Base-by-base conservation (phyloP, 2,888 invertebrate genomes). In the Macrosiphum euphorbiae region DNA sequence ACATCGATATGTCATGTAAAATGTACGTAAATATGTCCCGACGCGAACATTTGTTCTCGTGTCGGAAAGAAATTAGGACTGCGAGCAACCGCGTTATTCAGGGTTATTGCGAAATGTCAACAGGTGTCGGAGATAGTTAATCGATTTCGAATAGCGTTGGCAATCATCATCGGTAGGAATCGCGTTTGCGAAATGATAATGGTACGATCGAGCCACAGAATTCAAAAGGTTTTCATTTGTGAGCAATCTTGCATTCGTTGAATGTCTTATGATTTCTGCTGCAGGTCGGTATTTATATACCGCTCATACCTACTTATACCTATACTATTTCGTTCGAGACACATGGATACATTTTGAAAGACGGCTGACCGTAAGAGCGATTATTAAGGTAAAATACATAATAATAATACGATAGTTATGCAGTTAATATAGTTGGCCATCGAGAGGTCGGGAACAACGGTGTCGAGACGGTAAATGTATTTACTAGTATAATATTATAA, bases 101-200 rank as follows among this genome's bases (percentile, higher is more conserved):
- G 58, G 28, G 61, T 61, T 61, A 90, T 90, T 61, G 61, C 44
- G 10, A 90, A 90, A 90, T 26, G 47, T 67, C 35, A 67, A 67
- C 47, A 90, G 78, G 20, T 20, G 78, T 78, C 78, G 20, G 78
- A 78, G 58, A 58, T 55, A 55, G 52, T 52, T 88, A 89, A 89
- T 89, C 28, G 89, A 89, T 89, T 89, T 89, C 58, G 44, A 58
- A 89, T 58, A 55, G 35, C 58, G 24, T 52, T 52, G 10, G 52
- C 35, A 52, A 88, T 28, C 28, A 88, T 28, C 28, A 41, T 41
- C 78, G 20, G 35, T 35, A 78, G 20, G 35, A 20, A 78, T 78
- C 35, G 78, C 35, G 20, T 78, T 78, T 78, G 78, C 20, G 78
- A 78, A 78, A 78, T 78, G 16, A 67, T 67, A n/a, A 78, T 35